Conservation (phyloP, 2,797 vertebrate species). For the Periparus ater region DNA sequence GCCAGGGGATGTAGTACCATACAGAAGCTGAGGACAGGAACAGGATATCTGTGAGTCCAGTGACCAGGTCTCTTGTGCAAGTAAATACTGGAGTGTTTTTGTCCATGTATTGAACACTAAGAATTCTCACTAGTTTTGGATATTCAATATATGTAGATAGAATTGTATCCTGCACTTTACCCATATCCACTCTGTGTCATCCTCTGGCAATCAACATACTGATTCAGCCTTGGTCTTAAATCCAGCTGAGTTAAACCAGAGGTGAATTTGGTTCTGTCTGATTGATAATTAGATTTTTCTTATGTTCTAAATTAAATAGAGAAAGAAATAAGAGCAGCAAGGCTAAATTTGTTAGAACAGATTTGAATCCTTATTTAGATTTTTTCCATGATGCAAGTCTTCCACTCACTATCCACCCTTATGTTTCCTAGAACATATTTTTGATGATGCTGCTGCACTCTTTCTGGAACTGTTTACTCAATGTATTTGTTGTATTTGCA, state of each 20-base stretch:
- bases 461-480: slow-evolving; percentile 19
- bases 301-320: not conserved
- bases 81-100: not conserved
- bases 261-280: not conserved
- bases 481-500: not conserved
- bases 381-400: not conserved
- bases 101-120: not conserved
- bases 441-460: not conserved
- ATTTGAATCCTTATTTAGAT: slow-evolving; percentile 23
- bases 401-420: not conserved
- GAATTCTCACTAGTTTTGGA: not conserved
- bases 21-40: not conserved
- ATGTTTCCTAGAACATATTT: not conserved
- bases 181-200: not conserved
- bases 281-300: not conserved
- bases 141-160: not conserved
- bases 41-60: not conserved
- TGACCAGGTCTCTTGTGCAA: not conserved
- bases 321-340: slow-evolving; percentile 17
- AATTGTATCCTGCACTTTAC: not conserved
- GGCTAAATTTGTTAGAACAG: not conserved
- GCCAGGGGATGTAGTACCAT: not conserved
- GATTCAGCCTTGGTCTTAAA: not conserved
- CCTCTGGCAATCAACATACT: not conserved
- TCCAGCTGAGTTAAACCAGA: not conserved